These are phyloP conservation scores for Limnodromus scolopaceus DNA, from an alignment of 2,797 vertebrate species.

Conservation along the genomic window DNA sequence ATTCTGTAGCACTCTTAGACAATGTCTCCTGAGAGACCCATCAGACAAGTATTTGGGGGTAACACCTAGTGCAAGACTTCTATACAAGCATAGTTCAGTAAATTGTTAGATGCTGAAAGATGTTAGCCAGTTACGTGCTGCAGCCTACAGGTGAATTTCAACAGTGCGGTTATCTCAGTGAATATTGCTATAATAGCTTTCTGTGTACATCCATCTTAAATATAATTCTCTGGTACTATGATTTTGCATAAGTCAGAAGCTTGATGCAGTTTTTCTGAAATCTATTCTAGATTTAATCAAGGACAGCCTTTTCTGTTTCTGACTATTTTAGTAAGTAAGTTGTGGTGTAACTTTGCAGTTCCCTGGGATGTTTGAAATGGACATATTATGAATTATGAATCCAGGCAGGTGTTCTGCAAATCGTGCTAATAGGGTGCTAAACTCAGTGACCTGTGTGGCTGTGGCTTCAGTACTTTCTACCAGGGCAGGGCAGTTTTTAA, in stretches of 20 bases:
- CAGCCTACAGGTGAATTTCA: not conserved
- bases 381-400: not conserved
- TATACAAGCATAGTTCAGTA: not conserved
- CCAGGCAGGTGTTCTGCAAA: not conserved
- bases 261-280: not conserved
- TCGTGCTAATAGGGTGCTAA: not conserved
- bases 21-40: not conserved
- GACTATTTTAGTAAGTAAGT: not conserved
- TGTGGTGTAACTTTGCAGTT: not conserved
- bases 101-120: not conserved
- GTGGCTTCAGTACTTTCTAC: not conserved
- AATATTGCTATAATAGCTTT: not conserved
- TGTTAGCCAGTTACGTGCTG: not conserved
- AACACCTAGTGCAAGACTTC: not conserved
- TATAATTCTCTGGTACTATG: not conserved
- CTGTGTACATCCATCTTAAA: not conserved
- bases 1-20: not conserved
- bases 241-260: not conserved
- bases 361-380: not conserved
- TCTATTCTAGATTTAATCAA: not conserved
- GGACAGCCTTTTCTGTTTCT: not conserved
- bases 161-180: rapidly evolving
- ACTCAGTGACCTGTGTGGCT: not conserved
- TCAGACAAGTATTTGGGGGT: not conserved
- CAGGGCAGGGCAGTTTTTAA: not conserved